Conservation (phyloP, 2,113 vertebrate species). For the Clupea harengus region DNA sequence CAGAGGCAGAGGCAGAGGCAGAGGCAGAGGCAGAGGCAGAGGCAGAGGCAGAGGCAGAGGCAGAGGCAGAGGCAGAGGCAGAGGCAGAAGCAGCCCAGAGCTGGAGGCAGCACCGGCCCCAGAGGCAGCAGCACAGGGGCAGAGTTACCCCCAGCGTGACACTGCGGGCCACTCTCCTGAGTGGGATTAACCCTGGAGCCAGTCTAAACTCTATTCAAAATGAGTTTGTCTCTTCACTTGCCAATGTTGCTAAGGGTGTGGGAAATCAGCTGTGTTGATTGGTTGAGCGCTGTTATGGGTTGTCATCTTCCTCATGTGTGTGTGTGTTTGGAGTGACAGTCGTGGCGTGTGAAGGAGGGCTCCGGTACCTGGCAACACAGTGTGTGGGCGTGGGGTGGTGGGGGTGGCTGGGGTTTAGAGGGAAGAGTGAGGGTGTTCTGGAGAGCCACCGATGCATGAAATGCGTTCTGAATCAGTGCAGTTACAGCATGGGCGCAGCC, state of each 20-base stretch:
- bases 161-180: not conserved
- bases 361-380: too few relatives aligned
- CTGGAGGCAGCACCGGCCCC: not conserved
- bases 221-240: too few relatives aligned
- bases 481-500: slow-evolving; percentile 48
- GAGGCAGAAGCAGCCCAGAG: too few relatives aligned
- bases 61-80: too few relatives aligned
- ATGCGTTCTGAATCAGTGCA: slow-evolving; percentile 52
- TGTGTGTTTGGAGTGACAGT: not conserved
- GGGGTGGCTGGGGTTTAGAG: slow-evolving; percentile 16
- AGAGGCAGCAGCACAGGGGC: too few relatives aligned
- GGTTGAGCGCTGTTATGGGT: not conserved
- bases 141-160: not conserved
- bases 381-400: not conserved
- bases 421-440: slow-evolving; percentile 27
- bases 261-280: not conserved
- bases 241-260: too few relatives aligned
- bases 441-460: slow-evolving; percentile 40
- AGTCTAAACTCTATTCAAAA: not conserved
- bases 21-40: too few relatives aligned
- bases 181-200: not conserved
- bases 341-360: not conserved
- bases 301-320: not conserved
- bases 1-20: not conserved
- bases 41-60: too few relatives aligned